A percentile compares a stretch with the other conserved stretches of the same genome.
These are phyloP conservation scores for Chunga burmeisteri DNA, from an alignment of 2,113 vertebrate genomes.

Conservation along the genomic window DNA sequence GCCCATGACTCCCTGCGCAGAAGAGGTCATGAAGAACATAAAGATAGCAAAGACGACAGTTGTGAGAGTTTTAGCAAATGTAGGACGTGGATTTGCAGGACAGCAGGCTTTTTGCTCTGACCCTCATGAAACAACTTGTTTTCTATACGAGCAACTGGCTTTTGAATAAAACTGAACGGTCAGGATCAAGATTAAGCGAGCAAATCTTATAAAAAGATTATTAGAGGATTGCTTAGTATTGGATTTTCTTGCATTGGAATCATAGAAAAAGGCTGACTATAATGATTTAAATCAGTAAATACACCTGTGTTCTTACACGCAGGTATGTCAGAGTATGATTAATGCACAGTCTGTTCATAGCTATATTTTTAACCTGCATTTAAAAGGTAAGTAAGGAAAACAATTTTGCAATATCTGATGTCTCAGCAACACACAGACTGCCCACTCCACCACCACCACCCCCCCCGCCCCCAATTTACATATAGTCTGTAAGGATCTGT, in stretches of 20 bases:
- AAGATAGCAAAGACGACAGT: not conserved
- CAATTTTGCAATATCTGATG: not conserved
- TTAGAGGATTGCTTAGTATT: not conserved
- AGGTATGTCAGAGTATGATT: not conserved
- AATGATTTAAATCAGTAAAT: not conserved
- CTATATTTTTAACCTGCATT: not conserved
- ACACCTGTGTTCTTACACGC: not conserved
- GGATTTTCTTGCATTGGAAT: not conserved
- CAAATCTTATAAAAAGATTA: slow-evolving; percentile 12
- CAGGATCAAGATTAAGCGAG: not conserved
- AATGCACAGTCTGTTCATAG: not conserved
- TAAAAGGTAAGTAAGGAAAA: not conserved
- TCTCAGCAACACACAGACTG: not conserved
- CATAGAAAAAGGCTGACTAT: not conserved
- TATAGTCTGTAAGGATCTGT: not conserved
- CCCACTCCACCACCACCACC: no score
- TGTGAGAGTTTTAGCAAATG: not conserved
- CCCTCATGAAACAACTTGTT: not conserved
- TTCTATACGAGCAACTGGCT: not conserved
- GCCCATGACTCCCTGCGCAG: not conserved
- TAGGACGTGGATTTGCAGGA: not conserved
- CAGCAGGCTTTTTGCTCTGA: not conserved
- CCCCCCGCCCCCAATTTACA: accelerated
- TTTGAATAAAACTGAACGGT: not conserved
- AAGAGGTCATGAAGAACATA: not conserved